Percentiles rank a stretch among this genome's conserved stretches.
Conservation (phyloP, 2,797 vertebrate genomes). For the Darevskia mixta region DNA sequence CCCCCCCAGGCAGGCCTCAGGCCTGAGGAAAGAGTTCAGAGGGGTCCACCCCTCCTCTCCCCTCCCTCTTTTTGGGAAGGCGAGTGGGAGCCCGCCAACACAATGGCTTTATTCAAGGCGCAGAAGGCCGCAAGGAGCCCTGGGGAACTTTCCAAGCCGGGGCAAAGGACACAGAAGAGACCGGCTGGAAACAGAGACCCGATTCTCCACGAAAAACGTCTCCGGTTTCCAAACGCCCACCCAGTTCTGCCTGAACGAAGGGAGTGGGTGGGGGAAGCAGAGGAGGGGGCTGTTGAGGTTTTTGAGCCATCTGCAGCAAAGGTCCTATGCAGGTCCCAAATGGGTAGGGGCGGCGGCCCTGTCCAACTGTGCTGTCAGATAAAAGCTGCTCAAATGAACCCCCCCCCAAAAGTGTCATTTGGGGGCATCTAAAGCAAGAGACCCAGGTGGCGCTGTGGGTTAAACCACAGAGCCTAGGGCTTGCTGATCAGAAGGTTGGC, state of each 20-base stretch:
- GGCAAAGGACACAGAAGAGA: not conserved
- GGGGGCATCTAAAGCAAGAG: too few species aligned
- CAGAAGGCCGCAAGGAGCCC: not conserved
- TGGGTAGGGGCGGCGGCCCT: not conserved
- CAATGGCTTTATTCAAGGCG: slow-evolving; percentile 34
- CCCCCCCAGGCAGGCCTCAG: too few species aligned
- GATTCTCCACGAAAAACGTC: slow-evolving; percentile 11
- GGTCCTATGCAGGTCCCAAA: not conserved
- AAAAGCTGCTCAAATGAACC: not conserved
- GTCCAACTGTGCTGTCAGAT: not conserved
- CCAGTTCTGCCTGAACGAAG: not conserved
- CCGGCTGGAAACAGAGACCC: slow-evolving; percentile 19
- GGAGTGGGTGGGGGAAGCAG: not conserved
- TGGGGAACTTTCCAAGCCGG: not conserved
- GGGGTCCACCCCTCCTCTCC: not conserved
- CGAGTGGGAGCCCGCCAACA: not conserved
- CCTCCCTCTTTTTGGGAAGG: not conserved
- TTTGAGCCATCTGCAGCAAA: not conserved
- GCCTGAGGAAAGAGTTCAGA: not conserved
- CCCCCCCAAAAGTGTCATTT: not conserved
- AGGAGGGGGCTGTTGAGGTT: too few species aligned
- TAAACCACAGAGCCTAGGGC: too few species aligned
- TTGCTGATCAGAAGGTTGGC: too few species aligned
- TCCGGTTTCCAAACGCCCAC: slow-evolving; percentile 32
- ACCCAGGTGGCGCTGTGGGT: too few species aligned